phyloP scores from a whole-genome alignment of 2,797 vertebrate species.

The Leucoraja ocellata region DNA sequence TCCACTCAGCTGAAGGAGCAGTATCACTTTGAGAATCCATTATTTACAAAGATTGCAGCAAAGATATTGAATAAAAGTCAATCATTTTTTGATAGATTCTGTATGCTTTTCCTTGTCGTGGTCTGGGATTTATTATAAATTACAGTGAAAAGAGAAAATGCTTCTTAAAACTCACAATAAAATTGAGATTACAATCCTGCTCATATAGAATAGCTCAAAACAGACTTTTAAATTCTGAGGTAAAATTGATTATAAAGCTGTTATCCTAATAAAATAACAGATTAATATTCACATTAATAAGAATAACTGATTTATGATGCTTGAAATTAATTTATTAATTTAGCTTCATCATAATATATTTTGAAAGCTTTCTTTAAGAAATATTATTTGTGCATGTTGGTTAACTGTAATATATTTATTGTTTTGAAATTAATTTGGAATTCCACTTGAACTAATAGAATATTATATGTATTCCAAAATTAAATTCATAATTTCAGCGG shows the following conservation, averaged over 20 bases:
- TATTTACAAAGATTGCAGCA: not conserved
- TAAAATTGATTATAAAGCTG: not conserved
- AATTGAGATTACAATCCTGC: too few relatives aligned
- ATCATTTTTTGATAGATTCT: not conserved
- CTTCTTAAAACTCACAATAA: not conserved
- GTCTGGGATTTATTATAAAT: not conserved
- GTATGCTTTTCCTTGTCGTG: not conserved
- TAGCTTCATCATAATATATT: not conserved
- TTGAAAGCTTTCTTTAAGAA: not conserved
- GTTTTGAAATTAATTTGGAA: conserved; percentile 24
- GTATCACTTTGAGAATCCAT: not conserved
- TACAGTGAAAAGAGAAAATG: not conserved
- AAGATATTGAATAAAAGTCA: not conserved
- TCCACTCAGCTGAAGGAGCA: not conserved
- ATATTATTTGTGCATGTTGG: not conserved
- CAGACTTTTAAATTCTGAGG: not conserved
- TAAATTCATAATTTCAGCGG: not conserved
- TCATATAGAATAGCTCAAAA: not conserved
- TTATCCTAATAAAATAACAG: not conserved
- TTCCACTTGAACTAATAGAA: not conserved
- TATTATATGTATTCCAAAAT: not conserved
- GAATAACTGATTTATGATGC: not conserved
- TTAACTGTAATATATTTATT: not conserved
- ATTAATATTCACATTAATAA: not conserved
- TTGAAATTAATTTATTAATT: not conserved